Base-by-base conservation (phyloP, 2,797 vertebrate species). In the Meda fulgida region DNA sequence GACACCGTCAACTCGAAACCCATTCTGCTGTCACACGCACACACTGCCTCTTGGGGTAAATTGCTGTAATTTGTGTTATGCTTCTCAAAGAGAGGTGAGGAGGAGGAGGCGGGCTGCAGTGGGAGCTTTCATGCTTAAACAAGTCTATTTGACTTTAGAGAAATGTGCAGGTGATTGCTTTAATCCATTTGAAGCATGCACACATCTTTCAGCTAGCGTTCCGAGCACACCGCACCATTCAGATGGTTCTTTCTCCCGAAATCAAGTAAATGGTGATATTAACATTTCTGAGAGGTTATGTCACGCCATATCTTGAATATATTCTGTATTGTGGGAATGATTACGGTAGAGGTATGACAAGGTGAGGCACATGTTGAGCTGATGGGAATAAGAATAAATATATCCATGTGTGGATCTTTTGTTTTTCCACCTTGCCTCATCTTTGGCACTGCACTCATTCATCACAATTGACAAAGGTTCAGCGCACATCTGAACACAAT, bases 61-160 rank as follows among this genome's bases (percentile, higher is more conserved):
- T 92, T 92, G 90, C 89, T 90, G 88, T 91, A 91, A 92, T 92
- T 92, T 92, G 89, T 89, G 88, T 89, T 88, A 85, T 87, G 85
- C 86, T 88, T 92, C 86, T 90, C 86, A 87, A 91, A 89, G 88
- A 86, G 84, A 84, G 80, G 84, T 63, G 84, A 84, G 80, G 79
- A 78, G 65, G 83, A 76, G 69, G 85, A 78, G 87, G 88, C 70
- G 87, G 81, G 80, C 72, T 53, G 84, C 86, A 88, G 81, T 67
- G n/a, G 85, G 86, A 82, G 78, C 76, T 85, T 89, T 85, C 80
- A 87, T 90, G 86, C 84, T 87, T 89, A 91, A 91, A 88, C 88
- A 89, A 89, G 85, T 89, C 86, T 85, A 81, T 88, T 89, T 89
- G 86, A 88, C 85, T 80, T 85, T 79, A 77, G 84, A 87, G 81